These are phyloP conservation scores for Sogatella furcifera DNA, from an alignment of 1,140 invertebrate species.

Conservation along the genomic window DNA sequence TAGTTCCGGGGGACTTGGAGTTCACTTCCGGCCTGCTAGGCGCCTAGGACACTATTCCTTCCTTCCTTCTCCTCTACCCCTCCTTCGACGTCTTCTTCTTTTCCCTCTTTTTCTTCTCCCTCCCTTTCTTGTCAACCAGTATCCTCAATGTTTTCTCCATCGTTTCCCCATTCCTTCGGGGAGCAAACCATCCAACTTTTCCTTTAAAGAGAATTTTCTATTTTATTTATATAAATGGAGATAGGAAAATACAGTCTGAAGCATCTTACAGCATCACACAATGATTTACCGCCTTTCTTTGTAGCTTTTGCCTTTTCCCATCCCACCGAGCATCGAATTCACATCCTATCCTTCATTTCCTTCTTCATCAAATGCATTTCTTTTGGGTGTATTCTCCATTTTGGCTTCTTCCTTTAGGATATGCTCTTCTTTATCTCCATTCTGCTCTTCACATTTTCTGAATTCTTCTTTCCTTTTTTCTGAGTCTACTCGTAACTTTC, in stretches of 20 bases:
- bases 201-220: slow-evolving; percentile 10
- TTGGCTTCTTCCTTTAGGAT: too few species aligned
- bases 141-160: background rate
- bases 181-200: background rate
- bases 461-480: too few species aligned
- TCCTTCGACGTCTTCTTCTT: too few species aligned
- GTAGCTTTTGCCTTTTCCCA: background rate
- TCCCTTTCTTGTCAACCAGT: too few species aligned
- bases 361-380: too few species aligned
- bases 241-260: slow-evolving; percentile 10
- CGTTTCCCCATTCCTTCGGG: background rate
- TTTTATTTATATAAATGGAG: slow-evolving; percentile 11
- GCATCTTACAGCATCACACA: background rate
- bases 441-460: too few species aligned
- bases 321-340: background rate
- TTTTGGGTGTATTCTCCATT: too few species aligned
- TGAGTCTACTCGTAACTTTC: too few species aligned
- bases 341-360: background rate
- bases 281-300: slow-evolving; percentile 1
- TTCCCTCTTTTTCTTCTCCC: background rate
- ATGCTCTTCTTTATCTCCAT: too few species aligned
- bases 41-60: background rate
- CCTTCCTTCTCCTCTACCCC: background rate
- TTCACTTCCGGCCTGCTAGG: background rate
- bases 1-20: too few species aligned